These are phyloP conservation scores for Cantharis lateralis DNA, from an alignment of 2,888 invertebrate genomes.

Conservation along the genomic window DNA sequence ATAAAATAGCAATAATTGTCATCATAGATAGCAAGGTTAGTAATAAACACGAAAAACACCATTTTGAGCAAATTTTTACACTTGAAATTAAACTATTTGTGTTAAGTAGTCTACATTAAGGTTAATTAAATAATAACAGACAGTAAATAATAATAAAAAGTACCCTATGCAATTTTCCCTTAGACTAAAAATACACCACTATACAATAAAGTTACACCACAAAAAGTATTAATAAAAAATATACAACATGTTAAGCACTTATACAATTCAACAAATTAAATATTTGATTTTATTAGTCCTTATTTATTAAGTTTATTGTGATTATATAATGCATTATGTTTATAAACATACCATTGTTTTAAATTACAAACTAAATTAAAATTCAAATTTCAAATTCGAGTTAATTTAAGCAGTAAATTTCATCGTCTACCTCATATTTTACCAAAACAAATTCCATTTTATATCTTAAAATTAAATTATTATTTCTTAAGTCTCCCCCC, in stretches of 20 bases:
- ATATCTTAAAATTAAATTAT: background rate
- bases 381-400: background rate
- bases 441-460: background rate
- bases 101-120: background rate
- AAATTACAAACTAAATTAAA: background rate
- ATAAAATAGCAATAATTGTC: background rate
- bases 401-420: background rate
- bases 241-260: background rate
- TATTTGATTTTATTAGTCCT: background rate
- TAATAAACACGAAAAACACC: slow-evolving; percentile 4
- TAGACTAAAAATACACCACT: background rate
- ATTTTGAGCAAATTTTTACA: background rate
- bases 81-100: background rate
- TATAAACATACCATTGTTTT: background rate
- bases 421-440: background rate
- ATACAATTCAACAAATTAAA: background rate
- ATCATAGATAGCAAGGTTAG: background rate
- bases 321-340: background rate
- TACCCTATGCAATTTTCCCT: background rate
- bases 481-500: slow-evolving; percentile 18
- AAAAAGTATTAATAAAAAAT: background rate
- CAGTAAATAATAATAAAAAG: background rate
- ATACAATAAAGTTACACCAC: background rate
- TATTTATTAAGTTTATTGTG: background rate
- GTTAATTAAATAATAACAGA: background rate